A percentile compares a stretch with the other conserved stretches of the same genome.
Evolutionary conservation across 2,113 vertebrate species (phyloP).

Genomic region (Vulpes lagopus): DNA sequence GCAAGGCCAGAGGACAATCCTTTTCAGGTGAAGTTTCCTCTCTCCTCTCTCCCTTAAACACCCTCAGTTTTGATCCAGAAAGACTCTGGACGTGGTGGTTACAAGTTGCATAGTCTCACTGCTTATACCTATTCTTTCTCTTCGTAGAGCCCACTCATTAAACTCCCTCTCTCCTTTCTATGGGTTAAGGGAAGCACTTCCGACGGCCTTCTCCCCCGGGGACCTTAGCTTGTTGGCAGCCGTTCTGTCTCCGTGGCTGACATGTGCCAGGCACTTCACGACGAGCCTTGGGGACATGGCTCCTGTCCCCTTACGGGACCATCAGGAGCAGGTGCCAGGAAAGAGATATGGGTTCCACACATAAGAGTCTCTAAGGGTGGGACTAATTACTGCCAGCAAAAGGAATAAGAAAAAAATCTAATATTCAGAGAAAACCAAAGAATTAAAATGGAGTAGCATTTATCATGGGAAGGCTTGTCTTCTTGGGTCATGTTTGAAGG

Average conservation of each 20-base stretch:
- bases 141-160: background rate
- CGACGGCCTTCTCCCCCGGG: background rate
- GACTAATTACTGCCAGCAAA: background rate
- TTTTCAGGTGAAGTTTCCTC: background rate
- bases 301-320: background rate
- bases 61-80: background rate
- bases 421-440: background rate
- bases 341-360: background rate
- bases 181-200: background rate
- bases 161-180: background rate
- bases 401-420: background rate
- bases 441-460: background rate
- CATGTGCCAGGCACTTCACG: background rate
- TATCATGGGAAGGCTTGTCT: background rate
- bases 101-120: background rate
- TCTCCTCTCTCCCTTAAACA: background rate
- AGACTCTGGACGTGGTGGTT: background rate
- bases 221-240: background rate
- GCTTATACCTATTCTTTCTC: background rate
- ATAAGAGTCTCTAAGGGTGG: background rate
- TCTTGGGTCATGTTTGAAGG: background rate
- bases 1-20: background rate
- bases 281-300: background rate
- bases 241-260: background rate
- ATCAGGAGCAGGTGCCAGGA: background rate